These are phyloP conservation scores for Oscarella lobularis DNA, from an alignment of 37 sponge, comb jelly and placozoan species.

Conservation along the genomic window DNA sequence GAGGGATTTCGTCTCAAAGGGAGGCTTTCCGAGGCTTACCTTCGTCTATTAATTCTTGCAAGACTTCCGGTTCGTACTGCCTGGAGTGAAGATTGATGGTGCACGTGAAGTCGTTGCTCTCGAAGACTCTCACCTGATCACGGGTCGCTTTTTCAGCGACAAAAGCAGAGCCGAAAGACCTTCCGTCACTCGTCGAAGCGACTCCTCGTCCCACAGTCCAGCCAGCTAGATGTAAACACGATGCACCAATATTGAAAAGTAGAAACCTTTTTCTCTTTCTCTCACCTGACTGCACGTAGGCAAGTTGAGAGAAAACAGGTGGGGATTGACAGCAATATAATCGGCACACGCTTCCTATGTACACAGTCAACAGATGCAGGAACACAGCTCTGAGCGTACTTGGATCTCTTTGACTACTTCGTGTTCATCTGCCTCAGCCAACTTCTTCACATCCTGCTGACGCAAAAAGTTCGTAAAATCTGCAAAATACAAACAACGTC, in stretches of 20 bases:
- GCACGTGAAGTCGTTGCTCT: no score
- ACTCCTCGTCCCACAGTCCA: background rate
- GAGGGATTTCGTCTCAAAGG: no score
- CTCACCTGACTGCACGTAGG: background rate
- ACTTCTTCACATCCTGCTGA: conserved; percentile 24
- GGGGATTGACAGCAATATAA: conserved; percentile 54
- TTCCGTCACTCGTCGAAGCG: background rate
- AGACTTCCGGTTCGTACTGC: no score
- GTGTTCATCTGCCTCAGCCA: conserved; percentile 86
- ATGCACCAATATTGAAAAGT: no score
- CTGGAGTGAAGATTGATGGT: no score
- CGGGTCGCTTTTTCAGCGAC: conserved; percentile 77
- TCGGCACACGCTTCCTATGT: conserved; percentile 64
- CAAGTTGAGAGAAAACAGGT: conserved; percentile 71
- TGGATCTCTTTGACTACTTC: conserved; percentile 90
- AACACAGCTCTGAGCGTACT: conserved; percentile 9
- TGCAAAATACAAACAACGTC: no score
- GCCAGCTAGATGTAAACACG: background rate
- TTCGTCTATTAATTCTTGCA: no score
- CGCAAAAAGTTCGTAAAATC: conserved; percentile 58
- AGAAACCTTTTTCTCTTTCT: no score
- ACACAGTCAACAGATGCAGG: background rate
- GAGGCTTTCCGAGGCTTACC: no score
- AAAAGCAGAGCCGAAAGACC: conserved; percentile 73
- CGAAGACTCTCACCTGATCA: conserved; percentile 73